A percentile compares a stretch with the other conserved stretches of the same genome.
phyloP scores from a whole-genome alignment of 2,888 invertebrate genomes.

The Kuschelorhynchus macadamiae region DNA sequence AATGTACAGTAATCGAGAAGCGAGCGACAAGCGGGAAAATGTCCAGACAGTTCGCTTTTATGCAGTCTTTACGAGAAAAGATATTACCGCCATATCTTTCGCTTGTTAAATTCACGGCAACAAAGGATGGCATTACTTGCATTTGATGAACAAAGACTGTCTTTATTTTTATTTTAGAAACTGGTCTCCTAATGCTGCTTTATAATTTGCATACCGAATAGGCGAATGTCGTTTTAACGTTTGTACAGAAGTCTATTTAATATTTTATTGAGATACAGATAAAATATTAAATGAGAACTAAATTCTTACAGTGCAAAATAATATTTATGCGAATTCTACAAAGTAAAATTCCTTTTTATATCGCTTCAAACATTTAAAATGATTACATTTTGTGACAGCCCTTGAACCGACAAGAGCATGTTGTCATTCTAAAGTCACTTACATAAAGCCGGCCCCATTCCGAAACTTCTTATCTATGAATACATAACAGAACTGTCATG shows the following conservation, averaged over 20 bases:
- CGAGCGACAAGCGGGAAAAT: conserved; percentile 47
- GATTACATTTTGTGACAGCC: too few relatives aligned
- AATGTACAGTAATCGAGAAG: conserved; percentile 44
- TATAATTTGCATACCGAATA: conserved; percentile 19
- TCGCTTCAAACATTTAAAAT: too few relatives aligned
- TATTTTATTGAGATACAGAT: too few relatives aligned
- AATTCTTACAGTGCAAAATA: too few relatives aligned
- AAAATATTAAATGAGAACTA: too few relatives aligned
- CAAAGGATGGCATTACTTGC: conserved; percentile 45
- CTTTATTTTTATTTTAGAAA: conserved; percentile 23
- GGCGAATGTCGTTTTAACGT: too few relatives aligned
- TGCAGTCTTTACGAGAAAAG: conserved; percentile 47
- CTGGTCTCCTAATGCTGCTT: not conserved
- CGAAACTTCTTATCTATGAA: conserved; percentile 26
- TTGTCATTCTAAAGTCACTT: too few relatives aligned
- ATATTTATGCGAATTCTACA: too few relatives aligned
- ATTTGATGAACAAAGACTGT: conserved; percentile 45
- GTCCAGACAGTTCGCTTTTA: conserved; percentile 49
- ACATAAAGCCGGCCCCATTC: not conserved
- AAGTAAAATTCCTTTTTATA: too few relatives aligned
- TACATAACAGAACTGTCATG: conserved; percentile 38
- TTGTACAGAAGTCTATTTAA: too few relatives aligned
- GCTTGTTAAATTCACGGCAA: conserved; percentile 48
- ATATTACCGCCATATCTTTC: conserved; percentile 48
- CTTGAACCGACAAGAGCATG: not conserved